These are phyloP conservation scores for Caracal caracal DNA, from an alignment of 2,113 vertebrate genomes.

Conservation along the genomic window DNA sequence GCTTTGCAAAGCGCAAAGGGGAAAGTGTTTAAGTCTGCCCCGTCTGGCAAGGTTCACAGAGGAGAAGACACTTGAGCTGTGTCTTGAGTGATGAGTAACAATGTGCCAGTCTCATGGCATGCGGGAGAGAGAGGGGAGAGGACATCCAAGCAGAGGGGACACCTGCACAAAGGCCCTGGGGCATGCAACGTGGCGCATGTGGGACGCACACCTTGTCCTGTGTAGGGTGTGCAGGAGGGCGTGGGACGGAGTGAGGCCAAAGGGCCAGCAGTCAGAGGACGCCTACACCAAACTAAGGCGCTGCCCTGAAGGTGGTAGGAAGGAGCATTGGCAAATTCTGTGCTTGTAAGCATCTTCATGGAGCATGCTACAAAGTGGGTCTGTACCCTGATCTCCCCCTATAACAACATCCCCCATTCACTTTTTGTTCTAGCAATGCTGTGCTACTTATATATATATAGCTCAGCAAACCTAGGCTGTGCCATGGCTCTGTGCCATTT, in stretches of 20 bases:
- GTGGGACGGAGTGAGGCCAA: background rate
- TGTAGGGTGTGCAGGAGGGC: background rate
- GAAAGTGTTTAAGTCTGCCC: background rate
- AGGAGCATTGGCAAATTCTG: background rate
- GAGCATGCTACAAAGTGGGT: background rate
- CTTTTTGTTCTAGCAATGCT: background rate
- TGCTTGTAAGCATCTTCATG: background rate
- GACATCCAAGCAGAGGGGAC: background rate
- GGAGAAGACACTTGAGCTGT: background rate
- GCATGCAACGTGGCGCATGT: rapidly evolving
- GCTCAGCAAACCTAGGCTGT: background rate
- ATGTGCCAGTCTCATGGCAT: background rate
- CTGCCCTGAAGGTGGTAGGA: no score
- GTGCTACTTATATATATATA: background rate
- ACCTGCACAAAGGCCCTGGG: background rate
- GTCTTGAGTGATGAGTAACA: background rate
- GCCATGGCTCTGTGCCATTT: background rate
- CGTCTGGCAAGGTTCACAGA: background rate
- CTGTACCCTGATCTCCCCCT: background rate
- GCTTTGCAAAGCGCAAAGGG: background rate
- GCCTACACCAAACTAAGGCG: background rate
- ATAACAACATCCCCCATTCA: background rate
- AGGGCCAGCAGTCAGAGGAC: background rate
- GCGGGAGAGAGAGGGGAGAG: background rate
- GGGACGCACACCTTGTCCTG: background rate